These are phyloP conservation scores for Hoplostethus mediterraneus DNA, from an alignment of 2,797 vertebrate genomes.

Conservation along the genomic window DNA sequence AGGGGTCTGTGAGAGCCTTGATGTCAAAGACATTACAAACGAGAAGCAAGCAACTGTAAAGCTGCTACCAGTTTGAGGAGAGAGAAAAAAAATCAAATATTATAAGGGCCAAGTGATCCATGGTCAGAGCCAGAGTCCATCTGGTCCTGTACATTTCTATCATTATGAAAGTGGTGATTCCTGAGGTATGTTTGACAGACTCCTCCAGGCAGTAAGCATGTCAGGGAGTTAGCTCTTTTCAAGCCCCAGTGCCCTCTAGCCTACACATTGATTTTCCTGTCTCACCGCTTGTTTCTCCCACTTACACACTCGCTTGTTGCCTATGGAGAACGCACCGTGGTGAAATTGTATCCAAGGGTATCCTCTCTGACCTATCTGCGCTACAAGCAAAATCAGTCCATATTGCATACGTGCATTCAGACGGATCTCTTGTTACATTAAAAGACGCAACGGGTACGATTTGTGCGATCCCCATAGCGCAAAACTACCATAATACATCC, in stretches of 20 bases:
- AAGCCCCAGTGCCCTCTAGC: slow-evolving; percentile 49
- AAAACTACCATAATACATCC: not conserved
- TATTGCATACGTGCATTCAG: not conserved
- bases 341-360: slow-evolving; percentile 55
- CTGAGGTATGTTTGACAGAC: slow-evolving; percentile 21
- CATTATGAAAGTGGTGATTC: slow-evolving; percentile 14
- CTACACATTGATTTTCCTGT: slow-evolving; percentile 68
- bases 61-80: not conserved
- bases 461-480: no score
- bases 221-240: slow-evolving; percentile 26
- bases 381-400: not conserved
- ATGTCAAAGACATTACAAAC: not conserved
- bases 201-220: slow-evolving; percentile 26
- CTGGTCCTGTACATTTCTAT: not conserved
- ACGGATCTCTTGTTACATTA: slow-evolving; percentile 2
- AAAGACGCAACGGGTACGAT: no score
- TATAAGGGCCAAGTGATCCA: not conserved
- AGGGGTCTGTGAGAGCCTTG: no score
- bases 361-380: slow-evolving; percentile 32
- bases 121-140: not conserved
- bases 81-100: not conserved
- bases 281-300: slow-evolving; percentile 58
- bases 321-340: slow-evolving; percentile 60
- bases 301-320: slow-evolving; percentile 42
- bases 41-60: not conserved